A percentile compares a stretch with the other conserved stretches of the same genome.
Evolutionary conservation across 2,797 vertebrate genomes (phyloP).

Genomic region (Tarsius wallacei): DNA sequence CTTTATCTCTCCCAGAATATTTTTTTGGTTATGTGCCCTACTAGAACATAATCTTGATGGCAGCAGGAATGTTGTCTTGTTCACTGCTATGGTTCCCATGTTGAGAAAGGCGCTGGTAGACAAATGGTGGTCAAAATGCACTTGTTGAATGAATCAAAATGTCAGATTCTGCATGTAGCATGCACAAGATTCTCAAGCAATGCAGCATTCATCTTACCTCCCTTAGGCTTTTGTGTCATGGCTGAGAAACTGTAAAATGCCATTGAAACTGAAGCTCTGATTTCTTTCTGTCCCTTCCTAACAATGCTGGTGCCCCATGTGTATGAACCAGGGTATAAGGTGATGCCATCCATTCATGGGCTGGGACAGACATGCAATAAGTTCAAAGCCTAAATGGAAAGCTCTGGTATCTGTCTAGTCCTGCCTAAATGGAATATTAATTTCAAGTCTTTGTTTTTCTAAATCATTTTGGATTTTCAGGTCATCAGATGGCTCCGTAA

Average conservation of each 20-base stretch:
- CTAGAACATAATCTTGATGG: neutral
- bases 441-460: constrained; percentile 30
- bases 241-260: neutral
- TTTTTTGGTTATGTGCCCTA: neutral
- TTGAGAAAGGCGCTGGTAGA: neutral
- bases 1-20: neutral
- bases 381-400: neutral
- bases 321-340: neutral
- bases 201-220: neutral
- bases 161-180: neutral
- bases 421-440: neutral
- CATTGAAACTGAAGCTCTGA: neutral
- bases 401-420: neutral
- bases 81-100: neutral
- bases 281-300: neutral
- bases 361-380: neutral
- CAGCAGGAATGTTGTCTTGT: neutral
- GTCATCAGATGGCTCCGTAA: constrained; percentile 39
- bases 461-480: constrained; percentile 42
- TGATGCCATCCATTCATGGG: neutral
- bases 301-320: neutral
- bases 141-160: neutral
- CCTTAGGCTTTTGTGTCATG: neutral
- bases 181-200: neutral
- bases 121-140: neutral